Evolutionary conservation across 2,888 invertebrate genomes (phyloP), one percentile per base, ranked within the genome.

Genomic region (Plagiodera versicolora): DNA sequence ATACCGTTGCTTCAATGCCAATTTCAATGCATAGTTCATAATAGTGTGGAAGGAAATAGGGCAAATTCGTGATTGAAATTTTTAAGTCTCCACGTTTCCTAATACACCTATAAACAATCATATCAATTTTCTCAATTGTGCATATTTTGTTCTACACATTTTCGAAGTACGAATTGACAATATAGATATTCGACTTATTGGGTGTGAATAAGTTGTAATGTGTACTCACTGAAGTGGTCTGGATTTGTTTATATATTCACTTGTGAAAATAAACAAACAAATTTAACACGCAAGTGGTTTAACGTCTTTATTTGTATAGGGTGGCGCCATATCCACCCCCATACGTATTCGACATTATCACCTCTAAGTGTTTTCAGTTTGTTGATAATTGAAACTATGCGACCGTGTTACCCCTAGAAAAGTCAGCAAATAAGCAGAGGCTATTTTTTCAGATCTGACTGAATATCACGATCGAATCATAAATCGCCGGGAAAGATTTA

Each of bases 361-460:
- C 39, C 14, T 20, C 44, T 8, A 39, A 39, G 35, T 30, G 49
- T 39, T 24, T 17, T 24, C 18, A 39, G 56, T 49, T 50, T 49
- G 44, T 49, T 39, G 39, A 10, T 39, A 39, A 39, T 39, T 39
- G 39, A 39, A 39, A 39, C n/a, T 39, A 39, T 2, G 6, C 39
- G 14, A 10, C n/a, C 2, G 39, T 32, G 14, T 39, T 39, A n/a
- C 39, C 39, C 39, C 14, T 4, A 4, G 39, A 39, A 14, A 39
- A 39, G n/a, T 10, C n/a, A n/a, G n/a, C n/a, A n/a, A n/a, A n/a
- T n/a, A n/a, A n/a, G n/a, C n/a, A n/a, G n/a, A n/a, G n/a, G n/a
- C n/a, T n/a, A n/a, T n/a, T 11, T 11, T 3, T 9, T 32, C 32
- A 32, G 2, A 28, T 28, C 4, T 28, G 28, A 28, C 28, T 28